Conservation (phyloP, 2,113 vertebrate genomes). For the Mastomys coucha region DNA sequence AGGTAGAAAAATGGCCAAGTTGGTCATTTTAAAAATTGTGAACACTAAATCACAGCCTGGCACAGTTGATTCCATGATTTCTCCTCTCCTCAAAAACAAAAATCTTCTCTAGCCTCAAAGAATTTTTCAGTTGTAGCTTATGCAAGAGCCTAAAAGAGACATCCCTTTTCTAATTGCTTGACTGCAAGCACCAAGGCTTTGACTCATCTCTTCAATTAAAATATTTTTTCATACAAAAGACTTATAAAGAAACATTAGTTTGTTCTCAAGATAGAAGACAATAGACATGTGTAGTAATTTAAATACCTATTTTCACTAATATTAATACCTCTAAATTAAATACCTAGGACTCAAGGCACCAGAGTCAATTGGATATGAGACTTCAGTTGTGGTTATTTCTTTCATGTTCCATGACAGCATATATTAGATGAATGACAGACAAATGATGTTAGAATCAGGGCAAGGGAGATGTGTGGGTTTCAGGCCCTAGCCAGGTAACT, state of each 20-base stretch:
- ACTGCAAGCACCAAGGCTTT: background rate
- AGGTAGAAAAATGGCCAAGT: background rate
- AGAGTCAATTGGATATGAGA: background rate
- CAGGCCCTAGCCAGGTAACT: background rate
- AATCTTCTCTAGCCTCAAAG: background rate
- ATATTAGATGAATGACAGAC: background rate
- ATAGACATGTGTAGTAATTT: background rate
- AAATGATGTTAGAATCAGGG: background rate
- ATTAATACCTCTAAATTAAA: background rate
- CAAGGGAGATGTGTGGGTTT: background rate
- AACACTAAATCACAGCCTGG: background rate
- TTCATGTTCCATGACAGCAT: background rate
- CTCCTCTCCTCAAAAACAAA: background rate
- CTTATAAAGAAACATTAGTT: background rate
- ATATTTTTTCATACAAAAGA: background rate
- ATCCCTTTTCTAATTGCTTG: background rate
- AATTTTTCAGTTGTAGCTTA: background rate
- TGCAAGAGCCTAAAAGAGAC: background rate
- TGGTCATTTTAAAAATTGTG: background rate
- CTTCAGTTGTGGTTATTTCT: background rate
- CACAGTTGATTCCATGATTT: background rate
- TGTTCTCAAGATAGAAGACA: background rate
- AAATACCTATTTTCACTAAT: background rate
- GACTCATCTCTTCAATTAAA: conserved; percentile 22
- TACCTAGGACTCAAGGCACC: background rate